These are phyloP conservation scores for Galbula dea DNA, from an alignment of 2,113 vertebrate species.

Conservation along the genomic window DNA sequence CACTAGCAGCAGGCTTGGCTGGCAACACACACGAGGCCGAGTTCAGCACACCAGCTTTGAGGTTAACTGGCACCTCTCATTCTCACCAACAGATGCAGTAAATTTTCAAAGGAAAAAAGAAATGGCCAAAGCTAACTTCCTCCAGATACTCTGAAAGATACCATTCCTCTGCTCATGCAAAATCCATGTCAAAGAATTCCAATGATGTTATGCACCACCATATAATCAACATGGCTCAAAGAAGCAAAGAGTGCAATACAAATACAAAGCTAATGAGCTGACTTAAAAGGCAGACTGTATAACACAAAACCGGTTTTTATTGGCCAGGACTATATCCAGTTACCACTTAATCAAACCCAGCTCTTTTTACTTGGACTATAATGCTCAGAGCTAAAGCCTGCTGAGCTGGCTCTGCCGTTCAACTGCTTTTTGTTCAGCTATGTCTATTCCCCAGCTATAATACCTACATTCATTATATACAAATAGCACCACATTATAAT, in stretches of 20 bases:
- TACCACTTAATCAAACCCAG: constrained; percentile 4
- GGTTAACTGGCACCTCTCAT: constrained; percentile 15
- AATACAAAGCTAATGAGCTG: constrained; percentile 35
- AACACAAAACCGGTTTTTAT: not conserved
- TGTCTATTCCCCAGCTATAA: not conserved
- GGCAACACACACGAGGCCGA: not conserved
- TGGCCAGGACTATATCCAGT: not conserved
- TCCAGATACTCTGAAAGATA: not conserved
- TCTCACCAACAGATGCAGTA: not conserved
- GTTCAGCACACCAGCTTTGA: not conserved
- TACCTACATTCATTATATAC: not conserved
- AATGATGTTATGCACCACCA: not conserved
- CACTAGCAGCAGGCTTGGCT: not conserved
- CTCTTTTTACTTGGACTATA: not conserved
- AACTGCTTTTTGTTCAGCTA: constrained; percentile 12
- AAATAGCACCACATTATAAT: not conserved
- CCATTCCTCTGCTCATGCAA: not conserved
- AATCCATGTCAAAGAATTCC: not conserved
- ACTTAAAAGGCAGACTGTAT: constrained; percentile 24
- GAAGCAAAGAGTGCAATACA: not conserved
- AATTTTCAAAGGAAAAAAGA: not conserved
- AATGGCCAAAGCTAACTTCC: not conserved
- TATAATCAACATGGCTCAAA: constrained; percentile 47
- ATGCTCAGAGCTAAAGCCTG: not conserved
- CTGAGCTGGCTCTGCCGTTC: not conserved